Evolutionary conservation across 1,140 invertebrate species (phyloP).

Genomic region (Diplogasteroides magnus): DNA sequence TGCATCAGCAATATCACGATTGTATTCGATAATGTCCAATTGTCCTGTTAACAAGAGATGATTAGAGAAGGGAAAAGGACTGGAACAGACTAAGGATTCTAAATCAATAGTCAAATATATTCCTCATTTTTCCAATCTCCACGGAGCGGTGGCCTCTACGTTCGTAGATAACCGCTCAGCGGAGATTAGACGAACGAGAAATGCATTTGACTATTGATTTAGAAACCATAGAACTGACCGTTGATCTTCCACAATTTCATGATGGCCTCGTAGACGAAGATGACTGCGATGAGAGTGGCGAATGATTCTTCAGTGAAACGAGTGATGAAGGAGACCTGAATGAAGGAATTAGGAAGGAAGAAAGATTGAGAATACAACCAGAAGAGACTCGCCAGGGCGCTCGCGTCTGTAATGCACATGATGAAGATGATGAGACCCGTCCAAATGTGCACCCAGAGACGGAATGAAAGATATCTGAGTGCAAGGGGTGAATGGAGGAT

Average conservation of each 20-base stretch:
- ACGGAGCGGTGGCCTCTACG: conserved; percentile 4
- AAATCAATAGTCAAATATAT: too few species aligned
- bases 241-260: conserved; percentile 59
- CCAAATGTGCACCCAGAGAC: conserved; percentile 92
- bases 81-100: too few species aligned
- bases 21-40: conserved; percentile 32
- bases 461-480: conserved; percentile 84
- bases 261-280: conserved; percentile 93
- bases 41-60: too few species aligned
- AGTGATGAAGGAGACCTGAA: conserved; percentile 88
- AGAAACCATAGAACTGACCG: conserved; percentile 17
- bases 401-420: conserved; percentile 89
- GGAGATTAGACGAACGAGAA: too few species aligned
- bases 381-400: conserved; percentile 74
- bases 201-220: too few species aligned
- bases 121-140: too few species aligned
- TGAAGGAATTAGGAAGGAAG: conserved; percentile 11
- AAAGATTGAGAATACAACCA: too few species aligned
- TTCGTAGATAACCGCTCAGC: conserved; percentile 38
- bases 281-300: conserved; percentile 93
- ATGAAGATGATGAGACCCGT: conserved; percentile 76
- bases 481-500: too few species aligned
- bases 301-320: conserved; percentile 99
- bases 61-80: too few species aligned
- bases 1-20: conserved; percentile 68